A percentile compares a stretch with the other conserved stretches of the same genome.
Evolutionary conservation across 2,888 invertebrate genomes (phyloP).

Genomic region (Pristionchus exspectatus): DNA sequence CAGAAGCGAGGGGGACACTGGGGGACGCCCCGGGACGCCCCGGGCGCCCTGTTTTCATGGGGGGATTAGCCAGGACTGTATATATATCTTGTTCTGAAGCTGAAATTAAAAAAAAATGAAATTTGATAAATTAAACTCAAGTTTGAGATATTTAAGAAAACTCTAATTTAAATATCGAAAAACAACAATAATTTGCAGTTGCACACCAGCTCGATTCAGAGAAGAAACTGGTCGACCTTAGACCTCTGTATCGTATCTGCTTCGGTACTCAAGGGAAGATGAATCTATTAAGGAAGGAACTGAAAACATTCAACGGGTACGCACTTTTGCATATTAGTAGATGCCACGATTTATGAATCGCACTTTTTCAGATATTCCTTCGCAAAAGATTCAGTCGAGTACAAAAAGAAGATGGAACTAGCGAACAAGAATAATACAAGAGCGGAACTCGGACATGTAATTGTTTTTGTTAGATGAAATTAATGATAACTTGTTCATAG

Average conservation of each 20-base stretch:
- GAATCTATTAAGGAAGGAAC: background rate
- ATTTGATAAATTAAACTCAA: too few relatives aligned
- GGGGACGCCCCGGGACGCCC: too few relatives aligned
- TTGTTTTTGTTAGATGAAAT: background rate
- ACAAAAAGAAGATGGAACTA: background rate
- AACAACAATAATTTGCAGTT: background rate
- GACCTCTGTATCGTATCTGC: slow-evolving; percentile 42
- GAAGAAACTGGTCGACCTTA: slow-evolving; percentile 21
- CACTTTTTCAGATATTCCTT: slow-evolving; percentile 15
- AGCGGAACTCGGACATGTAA: slow-evolving; percentile 14
- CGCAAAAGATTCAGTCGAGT: slow-evolving; percentile 16
- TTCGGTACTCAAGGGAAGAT: background rate
- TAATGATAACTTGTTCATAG: background rate
- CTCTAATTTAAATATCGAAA: too few relatives aligned
- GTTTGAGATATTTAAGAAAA: too few relatives aligned
- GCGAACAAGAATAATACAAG: background rate
- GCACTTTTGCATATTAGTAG: background rate
- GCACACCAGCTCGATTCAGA: slow-evolving; percentile 12
- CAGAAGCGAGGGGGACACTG: too few relatives aligned
- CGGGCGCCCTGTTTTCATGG: too few relatives aligned
- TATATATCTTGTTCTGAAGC: too few relatives aligned
- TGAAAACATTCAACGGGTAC: slow-evolving; percentile 51
- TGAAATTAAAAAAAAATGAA: background rate
- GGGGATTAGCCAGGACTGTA: too few relatives aligned
- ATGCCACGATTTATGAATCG: background rate